phyloP scores from a whole-genome alignment of 2,113 vertebrate species.

The Tragelaphus buxtoni region DNA sequence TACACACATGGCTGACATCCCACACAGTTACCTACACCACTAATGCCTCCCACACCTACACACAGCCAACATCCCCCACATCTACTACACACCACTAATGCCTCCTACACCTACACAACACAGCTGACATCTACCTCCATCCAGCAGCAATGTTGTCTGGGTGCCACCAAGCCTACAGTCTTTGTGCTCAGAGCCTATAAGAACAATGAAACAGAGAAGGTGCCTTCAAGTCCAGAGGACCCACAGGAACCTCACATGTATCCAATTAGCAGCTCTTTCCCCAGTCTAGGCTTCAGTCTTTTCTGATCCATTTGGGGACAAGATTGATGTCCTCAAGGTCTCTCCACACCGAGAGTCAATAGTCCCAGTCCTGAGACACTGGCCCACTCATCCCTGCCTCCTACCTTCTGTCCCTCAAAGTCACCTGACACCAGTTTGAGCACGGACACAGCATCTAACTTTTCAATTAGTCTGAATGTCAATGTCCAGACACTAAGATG shows the following conservation, averaged over 20 bases:
- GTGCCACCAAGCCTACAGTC: not conserved
- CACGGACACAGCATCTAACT: not conserved
- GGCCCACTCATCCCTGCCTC: not conserved
- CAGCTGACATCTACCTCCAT: fast-evolving
- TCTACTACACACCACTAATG: not conserved
- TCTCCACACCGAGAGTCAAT: not conserved
- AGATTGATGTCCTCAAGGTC: not conserved
- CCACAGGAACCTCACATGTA: not conserved
- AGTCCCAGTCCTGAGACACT: not conserved
- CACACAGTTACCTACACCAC: not conserved
- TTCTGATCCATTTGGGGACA: not conserved
- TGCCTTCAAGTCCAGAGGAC: not conserved
- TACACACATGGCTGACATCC: not conserved
- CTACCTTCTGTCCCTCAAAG: not conserved
- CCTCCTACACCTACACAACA: not conserved
- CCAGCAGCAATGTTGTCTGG: not conserved
- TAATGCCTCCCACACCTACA: no score
- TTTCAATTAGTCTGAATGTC: not conserved
- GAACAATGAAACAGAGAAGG: not conserved
- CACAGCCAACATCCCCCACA: not conserved
- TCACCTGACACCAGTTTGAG: not conserved
- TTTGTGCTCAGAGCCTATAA: not conserved
- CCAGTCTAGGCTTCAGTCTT: not conserved
- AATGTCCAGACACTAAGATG: not conserved
- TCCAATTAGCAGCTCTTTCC: not conserved